phyloP scores from a whole-genome alignment of 2,888 invertebrate species.

The Lasioglossum vierecki region DNA sequence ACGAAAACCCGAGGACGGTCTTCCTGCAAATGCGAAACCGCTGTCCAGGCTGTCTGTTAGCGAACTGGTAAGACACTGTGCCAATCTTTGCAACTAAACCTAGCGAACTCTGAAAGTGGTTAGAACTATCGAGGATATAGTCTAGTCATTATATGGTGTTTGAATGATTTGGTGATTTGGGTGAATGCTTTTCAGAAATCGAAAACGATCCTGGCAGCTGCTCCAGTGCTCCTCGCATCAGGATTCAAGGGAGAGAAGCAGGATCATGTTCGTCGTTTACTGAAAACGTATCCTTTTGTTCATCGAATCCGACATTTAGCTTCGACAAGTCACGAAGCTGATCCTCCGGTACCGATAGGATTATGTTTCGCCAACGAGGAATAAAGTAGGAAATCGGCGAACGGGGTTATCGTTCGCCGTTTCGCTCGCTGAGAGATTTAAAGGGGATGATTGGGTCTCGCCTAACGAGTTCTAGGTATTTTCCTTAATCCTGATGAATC shows the following conservation, averaged over 20 bases:
- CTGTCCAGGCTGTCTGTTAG: conserved; percentile 57
- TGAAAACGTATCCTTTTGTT: conserved; percentile 81
- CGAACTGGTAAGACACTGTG: conserved; percentile 66
- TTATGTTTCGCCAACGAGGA: background rate
- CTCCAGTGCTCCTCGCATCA: conserved; percentile 63
- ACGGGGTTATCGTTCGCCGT: background rate
- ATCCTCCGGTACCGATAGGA: background rate
- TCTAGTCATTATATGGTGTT: background rate
- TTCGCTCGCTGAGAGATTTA: conserved; percentile 48
- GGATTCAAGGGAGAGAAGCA: conserved; percentile 63
- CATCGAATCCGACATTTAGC: background rate
- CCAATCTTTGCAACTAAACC: no score
- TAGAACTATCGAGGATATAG: background rate
- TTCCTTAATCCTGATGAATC: conserved; percentile 51
- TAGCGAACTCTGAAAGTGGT: no score
- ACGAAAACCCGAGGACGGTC: conserved; percentile 69
- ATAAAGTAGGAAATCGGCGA: background rate
- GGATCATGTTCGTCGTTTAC: conserved; percentile 50
- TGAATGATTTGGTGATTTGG: background rate
- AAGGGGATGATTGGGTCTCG: conserved; percentile 34
- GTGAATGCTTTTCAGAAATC: conserved; percentile 42
- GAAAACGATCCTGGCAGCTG: conserved; percentile 69
- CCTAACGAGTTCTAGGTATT: background rate
- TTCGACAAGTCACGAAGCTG: background rate
- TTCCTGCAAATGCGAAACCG: conserved; percentile 71